Base-by-base conservation (phyloP, 92 coral and sea anemone species). In the Phymanthus crucifer region DNA sequence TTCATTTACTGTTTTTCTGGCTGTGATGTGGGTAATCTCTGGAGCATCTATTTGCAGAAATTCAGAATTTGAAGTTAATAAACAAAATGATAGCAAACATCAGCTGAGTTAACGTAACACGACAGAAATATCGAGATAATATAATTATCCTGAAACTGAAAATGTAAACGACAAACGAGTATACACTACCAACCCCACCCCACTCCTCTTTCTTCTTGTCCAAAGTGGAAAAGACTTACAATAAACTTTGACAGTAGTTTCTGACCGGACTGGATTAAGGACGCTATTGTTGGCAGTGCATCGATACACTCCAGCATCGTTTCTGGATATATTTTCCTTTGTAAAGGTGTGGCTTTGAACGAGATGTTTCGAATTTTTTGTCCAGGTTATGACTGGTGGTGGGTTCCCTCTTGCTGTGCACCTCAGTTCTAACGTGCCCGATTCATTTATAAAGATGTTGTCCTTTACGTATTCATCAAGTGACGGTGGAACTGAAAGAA, bases 211-310 rank as follows among this genome's bases (percentile, higher is more conserved):
- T n/a, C n/a, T n/a, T n/a, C n/a, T n/a, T n/a, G n/a, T n/a, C n/a
- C n/a, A n/a, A n/a, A n/a, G n/a, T n/a, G n/a, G 6, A 17, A 10
- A 43, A 1, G 48, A 54, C 75, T 71, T 71, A 71, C 75, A 71
- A 40, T 71, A n/a, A 3, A 71, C 54, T 11, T n/a, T 48, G 7
- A 71, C 75, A 10, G 19, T 6, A 40, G 75, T n/a, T 36, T 71
- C 13, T 6, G 31, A 48, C 21, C 6, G 13, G 4, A 24, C 47
- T 5, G 75, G 37, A n/a, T 36, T 40, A 13, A 19, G 33, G 7
- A 71, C 45, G 16, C 34, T 31, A 24, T 71, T 71, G 31, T 71
- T 45, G 40, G 75, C 75, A 11, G 75, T 71, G 40, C 75, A 71
- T 23, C 57, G 54, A 29, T 71, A 71, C 11, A 71, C 24, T 5